Base-by-base conservation (phyloP, 2,113 vertebrate species). In the Chloropsis cyanopogon region DNA sequence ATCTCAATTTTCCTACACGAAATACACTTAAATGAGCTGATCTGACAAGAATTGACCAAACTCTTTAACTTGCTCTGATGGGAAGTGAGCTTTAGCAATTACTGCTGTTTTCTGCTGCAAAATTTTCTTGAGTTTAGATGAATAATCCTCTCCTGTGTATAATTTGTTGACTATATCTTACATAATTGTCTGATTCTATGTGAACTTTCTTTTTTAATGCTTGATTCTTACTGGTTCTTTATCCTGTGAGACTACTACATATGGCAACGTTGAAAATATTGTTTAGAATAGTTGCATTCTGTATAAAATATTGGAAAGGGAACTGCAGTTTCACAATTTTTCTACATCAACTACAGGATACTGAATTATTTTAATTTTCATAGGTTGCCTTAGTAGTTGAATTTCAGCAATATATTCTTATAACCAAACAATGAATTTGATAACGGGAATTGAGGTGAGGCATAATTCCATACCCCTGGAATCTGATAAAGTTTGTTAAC, bases 331-430 rank as follows among this genome's bases (percentile, higher is more conserved):
- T 83, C 91, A 84, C 44, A 57, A 12, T 93, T 95, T 87, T 84
- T 93, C 79, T 88, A 92, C 46, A 73, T 84, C 60, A 87, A 14
- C 70, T 76, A 50, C 52, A 71, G 24, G 57, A 56, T 82, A 33
- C 22, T 78, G 37, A 86, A 91, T 72, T 80, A 60, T 93, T 95
- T 96, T 78, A 46, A 90, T 95, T 95, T 96, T 96, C 35, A 26
- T 52, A 46, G 77, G 33, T 69, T 90, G 26, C 49, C 23, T 95
- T 86, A 64, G 46, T 93, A 65, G 66, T 78, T 89, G 79, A 90
- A 95, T 96, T 88, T 60, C 73, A 72, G 49, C 37, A 78, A 47
- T 59, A 37, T 21, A 14, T 82, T 96, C 47, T 96, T 47, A 15
- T 11, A 92, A 64, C 33, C 56, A 86, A 42, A 49, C 54, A 93